Evolutionary conservation across 2,888 invertebrate species (phyloP), one percentile per base, ranked within the genome.

Genomic region (Osedax frankpressi): DNA sequence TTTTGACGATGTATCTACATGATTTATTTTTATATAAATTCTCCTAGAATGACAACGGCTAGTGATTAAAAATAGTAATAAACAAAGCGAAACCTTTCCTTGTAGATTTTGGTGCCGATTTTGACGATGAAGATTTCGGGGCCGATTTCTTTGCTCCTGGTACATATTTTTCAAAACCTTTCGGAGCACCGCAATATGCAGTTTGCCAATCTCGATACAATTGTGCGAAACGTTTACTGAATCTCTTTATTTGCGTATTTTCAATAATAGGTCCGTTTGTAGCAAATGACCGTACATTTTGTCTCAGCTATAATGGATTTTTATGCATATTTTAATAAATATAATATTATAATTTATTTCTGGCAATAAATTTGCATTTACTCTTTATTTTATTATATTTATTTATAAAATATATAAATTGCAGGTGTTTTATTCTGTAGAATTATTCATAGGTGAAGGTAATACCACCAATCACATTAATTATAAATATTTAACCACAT

Each of bases 131-230:
- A 24, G 30, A 59, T 24, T 30, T 11, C 3, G 44, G 63, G 3
- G n/a, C 71, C 14, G 28, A 3, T n/a, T 84, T 76, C 76, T 78
- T 81, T 77, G 80, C 79, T 74, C 88, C 88, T 6, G 89, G 90
- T 80, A 92, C 94, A 84, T 91, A 94, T 81, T 94, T 94, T 82
- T 93, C 94, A 84, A 94, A 94, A 0, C 94, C 94, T 85, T 93
- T 93, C 0, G 94, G 94, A 3, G 79, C 75, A 69, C 81, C 77
- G 59, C 29, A 28, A 2, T 28, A 65, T 3, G 75, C 44, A 19
- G 74, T 67, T 28, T 71, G 59, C 76, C 76, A 76, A 28, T 72
- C 74, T 6, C 44, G 44, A 19, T 44, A 44, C 11, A 44, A 19
- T 19, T 44, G 44, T 6, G 44, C 44, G 44, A 44, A 44, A 6